Evolutionary conservation across 2,888 invertebrate species (phyloP).

Genomic region (Eurytoma adleriae): DNA sequence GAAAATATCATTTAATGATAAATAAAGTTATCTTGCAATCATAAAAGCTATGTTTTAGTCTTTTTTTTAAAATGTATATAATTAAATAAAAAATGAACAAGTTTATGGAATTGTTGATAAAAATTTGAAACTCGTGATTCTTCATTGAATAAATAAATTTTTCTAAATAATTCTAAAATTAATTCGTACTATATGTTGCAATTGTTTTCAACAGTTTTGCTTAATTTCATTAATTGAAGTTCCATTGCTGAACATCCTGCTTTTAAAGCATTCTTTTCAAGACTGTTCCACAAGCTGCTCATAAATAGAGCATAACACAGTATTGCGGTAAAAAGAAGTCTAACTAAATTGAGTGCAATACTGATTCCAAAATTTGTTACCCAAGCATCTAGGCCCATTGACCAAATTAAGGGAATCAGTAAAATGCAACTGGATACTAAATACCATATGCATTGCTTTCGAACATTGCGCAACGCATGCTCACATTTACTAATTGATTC

Average conservation of each 20-base stretch:
- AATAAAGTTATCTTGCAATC: no score
- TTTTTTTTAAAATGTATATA: no score
- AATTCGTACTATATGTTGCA: slow-evolving; percentile 40
- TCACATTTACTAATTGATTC: slow-evolving; percentile 81
- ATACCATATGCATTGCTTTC: slow-evolving; percentile 78
- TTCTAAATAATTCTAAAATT: background rate
- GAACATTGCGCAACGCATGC: slow-evolving; percentile 78
- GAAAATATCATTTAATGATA: no score
- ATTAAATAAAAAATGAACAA: no score
- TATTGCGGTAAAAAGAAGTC: slow-evolving; percentile 81
- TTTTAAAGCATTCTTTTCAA: slow-evolving; percentile 87
- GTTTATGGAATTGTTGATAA: no score
- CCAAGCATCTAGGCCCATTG: slow-evolving; percentile 68
- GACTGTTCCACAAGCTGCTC: slow-evolving; percentile 89
- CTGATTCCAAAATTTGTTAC: slow-evolving; percentile 67
- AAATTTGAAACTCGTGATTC: no score
- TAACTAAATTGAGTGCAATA: slow-evolving; percentile 78
- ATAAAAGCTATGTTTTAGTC: no score
- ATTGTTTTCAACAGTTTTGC: slow-evolving; percentile 59
- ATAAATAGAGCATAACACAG: slow-evolving; percentile 85
- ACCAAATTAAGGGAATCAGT: slow-evolving; percentile 73
- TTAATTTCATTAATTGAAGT: slow-evolving; percentile 74
- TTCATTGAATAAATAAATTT: background rate
- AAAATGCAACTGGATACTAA: slow-evolving; percentile 78
- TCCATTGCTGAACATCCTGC: slow-evolving; percentile 86